Conservation (phyloP, 1,140 invertebrate species). For the Pectinophora gossypiella region DNA sequence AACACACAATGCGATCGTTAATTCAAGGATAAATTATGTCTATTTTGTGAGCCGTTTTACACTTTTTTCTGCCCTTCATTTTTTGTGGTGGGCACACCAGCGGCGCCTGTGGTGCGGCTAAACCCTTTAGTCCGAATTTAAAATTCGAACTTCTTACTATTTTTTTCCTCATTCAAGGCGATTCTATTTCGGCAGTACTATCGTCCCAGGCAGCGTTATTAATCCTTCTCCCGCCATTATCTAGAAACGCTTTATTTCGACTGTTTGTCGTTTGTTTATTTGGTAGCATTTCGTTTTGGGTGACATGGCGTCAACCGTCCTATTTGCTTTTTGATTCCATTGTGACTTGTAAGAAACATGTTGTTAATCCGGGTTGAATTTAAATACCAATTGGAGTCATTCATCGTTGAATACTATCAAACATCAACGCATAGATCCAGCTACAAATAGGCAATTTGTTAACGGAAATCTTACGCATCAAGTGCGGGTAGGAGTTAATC, state of each 20-base stretch:
- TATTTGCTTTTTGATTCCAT: too few species aligned
- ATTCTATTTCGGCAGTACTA: constrained; percentile 30
- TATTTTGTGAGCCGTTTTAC: constrained; percentile 61
- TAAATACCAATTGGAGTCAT: too few species aligned
- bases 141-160: constrained; percentile 26
- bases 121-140: constrained; percentile 53
- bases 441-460: too few species aligned
- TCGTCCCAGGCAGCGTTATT: constrained; percentile 32
- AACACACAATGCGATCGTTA: constrained; percentile 64
- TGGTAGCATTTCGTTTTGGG: not conserved
- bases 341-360: too few species aligned
- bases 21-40: constrained; percentile 69
- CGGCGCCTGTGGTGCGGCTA: constrained; percentile 56
- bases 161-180: constrained; percentile 27
- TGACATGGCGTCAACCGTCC: too few species aligned
- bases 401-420: too few species aligned
- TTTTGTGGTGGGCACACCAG: constrained; percentile 47
- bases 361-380: too few species aligned
- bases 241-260: constrained; percentile 47
- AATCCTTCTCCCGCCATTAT: constrained; percentile 56
- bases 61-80: constrained; percentile 60
- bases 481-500: too few species aligned
- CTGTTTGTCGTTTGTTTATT: constrained; percentile 4
- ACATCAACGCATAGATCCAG: too few species aligned
- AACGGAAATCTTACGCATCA: too few species aligned